Conservation (phyloP, 2,888 invertebrate species). For the Dryococelus australis region DNA sequence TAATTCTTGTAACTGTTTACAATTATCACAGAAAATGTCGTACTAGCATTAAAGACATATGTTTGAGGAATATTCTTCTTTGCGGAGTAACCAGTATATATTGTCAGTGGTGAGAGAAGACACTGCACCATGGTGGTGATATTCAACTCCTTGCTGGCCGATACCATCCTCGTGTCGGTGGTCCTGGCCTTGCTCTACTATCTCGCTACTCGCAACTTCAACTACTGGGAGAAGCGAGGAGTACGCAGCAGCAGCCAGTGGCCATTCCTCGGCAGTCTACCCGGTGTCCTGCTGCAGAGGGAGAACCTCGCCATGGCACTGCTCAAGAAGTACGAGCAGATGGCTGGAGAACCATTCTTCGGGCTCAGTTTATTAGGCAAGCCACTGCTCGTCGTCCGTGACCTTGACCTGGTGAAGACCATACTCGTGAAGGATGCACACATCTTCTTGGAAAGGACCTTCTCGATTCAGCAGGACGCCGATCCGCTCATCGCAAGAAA, state of each 20-base stretch:
- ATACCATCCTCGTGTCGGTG: not conserved
- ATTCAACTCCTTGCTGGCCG: not conserved
- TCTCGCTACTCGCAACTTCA: not conserved
- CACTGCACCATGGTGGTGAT: not conserved
- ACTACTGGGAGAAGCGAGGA: slow-evolving; percentile 3
- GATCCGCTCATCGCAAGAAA: slow-evolving; percentile 30
- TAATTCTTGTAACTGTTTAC: no score
- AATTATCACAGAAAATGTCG: no score
- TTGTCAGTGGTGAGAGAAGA: no score
- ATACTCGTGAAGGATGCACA: slow-evolving; percentile 34
- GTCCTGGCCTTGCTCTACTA: not conserved
- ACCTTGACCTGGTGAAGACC: slow-evolving; percentile 27
- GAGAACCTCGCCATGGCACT: not conserved
- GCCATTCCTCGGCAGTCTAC: not conserved
- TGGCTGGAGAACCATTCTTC: not conserved
- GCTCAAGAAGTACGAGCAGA: not conserved
- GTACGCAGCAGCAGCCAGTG: not conserved
- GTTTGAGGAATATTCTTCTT: no score
- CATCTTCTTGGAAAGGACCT: slow-evolving; percentile 22
- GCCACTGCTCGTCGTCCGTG: slow-evolving; percentile 28
- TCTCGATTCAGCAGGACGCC: not conserved
- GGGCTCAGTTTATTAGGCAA: not conserved
- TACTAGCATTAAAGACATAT: no score
- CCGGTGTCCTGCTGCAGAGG: not conserved
- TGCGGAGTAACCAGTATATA: no score